Evolutionary conservation across 2,797 vertebrate species (phyloP).

Genomic region (Crenuchus spilurus): DNA sequence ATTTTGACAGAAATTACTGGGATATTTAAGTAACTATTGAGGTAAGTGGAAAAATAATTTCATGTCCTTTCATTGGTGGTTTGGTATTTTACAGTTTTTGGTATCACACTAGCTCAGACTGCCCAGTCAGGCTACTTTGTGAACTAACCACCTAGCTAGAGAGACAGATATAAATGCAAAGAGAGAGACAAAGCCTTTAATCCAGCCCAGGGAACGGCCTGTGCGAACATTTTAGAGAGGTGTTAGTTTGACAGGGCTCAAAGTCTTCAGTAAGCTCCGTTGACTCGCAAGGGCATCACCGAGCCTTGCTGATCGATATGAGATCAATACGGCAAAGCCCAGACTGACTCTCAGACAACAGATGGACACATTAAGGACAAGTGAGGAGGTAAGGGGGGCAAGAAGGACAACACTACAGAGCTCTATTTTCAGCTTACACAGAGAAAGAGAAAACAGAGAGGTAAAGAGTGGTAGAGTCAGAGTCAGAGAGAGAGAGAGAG

Average conservation of each 20-base stretch:
- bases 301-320: slow-evolving; percentile 72
- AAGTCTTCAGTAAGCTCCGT: slow-evolving; percentile 70
- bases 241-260: slow-evolving; percentile 40
- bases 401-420: slow-evolving; percentile 56
- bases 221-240: background rate
- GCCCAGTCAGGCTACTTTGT: too few species aligned
- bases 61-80: too few species aligned
- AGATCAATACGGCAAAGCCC: slow-evolving; percentile 75
- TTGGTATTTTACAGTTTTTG: too few species aligned
- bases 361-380: slow-evolving; percentile 78
- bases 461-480: too few species aligned
- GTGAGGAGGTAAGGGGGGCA: slow-evolving; percentile 49
- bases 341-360: slow-evolving; percentile 71
- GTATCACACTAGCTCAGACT: too few species aligned
- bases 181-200: background rate
- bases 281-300: slow-evolving; percentile 72
- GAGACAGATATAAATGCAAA: background rate
- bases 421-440: slow-evolving; percentile 57
- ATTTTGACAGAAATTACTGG: too few species aligned
- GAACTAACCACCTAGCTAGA: too few species aligned
- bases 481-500: background rate
- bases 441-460: slow-evolving; percentile 39
- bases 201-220: background rate
- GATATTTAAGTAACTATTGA: too few species aligned
- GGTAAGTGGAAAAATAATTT: too few species aligned